Conservation (phyloP, 2,888 invertebrate species). For the Thereva nobilitata region DNA sequence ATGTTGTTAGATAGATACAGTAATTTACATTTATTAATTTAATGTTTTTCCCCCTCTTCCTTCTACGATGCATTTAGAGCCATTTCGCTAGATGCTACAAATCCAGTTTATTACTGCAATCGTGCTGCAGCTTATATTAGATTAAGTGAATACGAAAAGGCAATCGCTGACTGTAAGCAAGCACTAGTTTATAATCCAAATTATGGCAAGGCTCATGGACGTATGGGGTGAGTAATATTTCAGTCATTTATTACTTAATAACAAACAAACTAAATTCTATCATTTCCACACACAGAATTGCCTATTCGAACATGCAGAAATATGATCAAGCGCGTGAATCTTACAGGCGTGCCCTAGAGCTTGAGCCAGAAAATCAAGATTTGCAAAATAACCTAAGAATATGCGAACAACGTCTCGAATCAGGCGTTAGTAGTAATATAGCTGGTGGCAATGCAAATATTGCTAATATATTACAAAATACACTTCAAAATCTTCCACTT, state of each 20-base stretch:
- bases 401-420: conserved; percentile 62
- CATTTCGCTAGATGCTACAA: conserved; percentile 81
- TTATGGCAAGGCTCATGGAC: conserved; percentile 94
- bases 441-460: neutral
- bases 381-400: conserved; percentile 85
- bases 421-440: no score
- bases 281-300: conserved; percentile 62
- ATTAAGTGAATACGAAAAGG: conserved; percentile 78
- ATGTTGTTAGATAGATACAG: neutral
- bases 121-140: conserved; percentile 95
- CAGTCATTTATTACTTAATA: conserved; percentile 1
- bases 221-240: conserved; percentile 67
- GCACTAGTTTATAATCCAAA: conserved; percentile 87
- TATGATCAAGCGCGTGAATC: conserved; percentile 83
- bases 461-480: conserved; percentile 12
- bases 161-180: conserved; percentile 87
- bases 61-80: conserved; percentile 66
- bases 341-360: conserved; percentile 82
- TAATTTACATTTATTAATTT: conserved; percentile 2
- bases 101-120: conserved; percentile 96
- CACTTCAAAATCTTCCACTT: conserved; percentile 18
- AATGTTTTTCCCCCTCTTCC: conserved; percentile 21
- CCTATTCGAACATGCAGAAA: conserved; percentile 80
- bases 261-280: conserved; percentile 38
- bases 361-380: conserved; percentile 91